Base-by-base conservation (phyloP, 2,888 invertebrate genomes). In the Polyommatus iphigenia region DNA sequence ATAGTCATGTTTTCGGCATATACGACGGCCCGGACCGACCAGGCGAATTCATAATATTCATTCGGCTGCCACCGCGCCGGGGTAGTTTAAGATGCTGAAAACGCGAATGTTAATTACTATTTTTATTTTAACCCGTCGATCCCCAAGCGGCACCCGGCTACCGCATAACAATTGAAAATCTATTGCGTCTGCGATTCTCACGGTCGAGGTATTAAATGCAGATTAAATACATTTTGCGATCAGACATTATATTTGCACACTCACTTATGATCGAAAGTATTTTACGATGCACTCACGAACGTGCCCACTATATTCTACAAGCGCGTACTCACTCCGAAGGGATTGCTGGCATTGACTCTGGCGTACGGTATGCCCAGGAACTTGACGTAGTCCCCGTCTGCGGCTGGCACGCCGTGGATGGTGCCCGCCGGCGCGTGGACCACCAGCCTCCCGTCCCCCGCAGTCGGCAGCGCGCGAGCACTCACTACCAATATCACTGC, bases 331-430 rank as follows among this genome's bases (percentile, higher is more conserved):
- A 54, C 54, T 54, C 54, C 54, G 5, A 54, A 54, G 18, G 54
- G 54, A 54, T 54, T 54, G 54, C 54, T 54, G 18, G 18, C 20
- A 1, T 72, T 41, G 10, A 72, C 72, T n/a, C 18, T 36, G n/a
- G 72, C 72, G 36, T 72, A 72, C 18, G 72, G 72, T 72, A 72
- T n/a, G 20, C 72, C 72, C 36, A 72, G 41, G 18, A 72, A 72
- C 72, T 41, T 41, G 20, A 72, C 41, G 29, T 72, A 72, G 41
- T 72, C 72, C 8, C 72, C 72, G 41, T 72, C 41, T 2, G 36
- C n/a, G 10, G 72, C 72, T 20, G 8, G 72, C n/a, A 72, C 36
- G n/a, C 72, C 54, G 18, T 18, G 54, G 54, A 54, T 54, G 18
- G 13, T 54, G 54, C 54, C 54, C 5, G 18, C 54, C 54, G 54